phyloP scores from a whole-genome alignment of 1,140 invertebrate genomes.

The Cydia amplana region DNA sequence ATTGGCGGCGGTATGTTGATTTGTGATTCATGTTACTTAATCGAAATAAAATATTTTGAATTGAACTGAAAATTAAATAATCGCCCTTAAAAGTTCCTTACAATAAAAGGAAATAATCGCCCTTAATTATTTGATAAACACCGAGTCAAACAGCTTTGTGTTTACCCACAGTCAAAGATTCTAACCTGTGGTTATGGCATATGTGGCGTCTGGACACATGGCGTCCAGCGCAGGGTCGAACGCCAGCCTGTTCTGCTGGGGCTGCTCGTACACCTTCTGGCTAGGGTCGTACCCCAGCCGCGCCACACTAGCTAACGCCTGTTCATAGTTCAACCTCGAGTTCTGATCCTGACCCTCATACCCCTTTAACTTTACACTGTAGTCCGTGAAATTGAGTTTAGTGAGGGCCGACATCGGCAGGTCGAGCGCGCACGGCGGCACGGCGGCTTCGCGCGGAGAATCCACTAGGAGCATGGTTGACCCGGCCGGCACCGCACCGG shows the following conservation, averaged over 20 bases:
- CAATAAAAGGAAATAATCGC: too few relatives aligned
- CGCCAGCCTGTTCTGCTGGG: conserved; percentile 49
- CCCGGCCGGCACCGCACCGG: conserved; percentile 44
- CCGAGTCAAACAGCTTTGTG: background rate
- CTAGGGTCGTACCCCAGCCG: conserved; percentile 66
- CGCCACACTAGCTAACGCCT: conserved; percentile 57
- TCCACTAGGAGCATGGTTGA: conserved; percentile 76
- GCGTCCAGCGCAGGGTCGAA: conserved; percentile 64
- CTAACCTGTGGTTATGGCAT: conserved; percentile 64
- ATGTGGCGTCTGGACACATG: conserved; percentile 62
- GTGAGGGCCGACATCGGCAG: conserved; percentile 71
- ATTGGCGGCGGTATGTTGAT: too few relatives aligned
- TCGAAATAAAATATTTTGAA: too few relatives aligned
- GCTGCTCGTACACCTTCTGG: conserved; percentile 64
- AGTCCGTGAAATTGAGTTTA: conserved; percentile 73
- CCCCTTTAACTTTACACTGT: conserved; percentile 70
- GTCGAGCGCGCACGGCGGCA: conserved; percentile 73
- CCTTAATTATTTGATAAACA: background rate
- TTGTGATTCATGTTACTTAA: too few relatives aligned
- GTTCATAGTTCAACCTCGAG: conserved; percentile 64
- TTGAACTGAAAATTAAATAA: too few relatives aligned
- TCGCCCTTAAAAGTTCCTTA: too few relatives aligned
- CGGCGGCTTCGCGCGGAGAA: conserved; percentile 74
- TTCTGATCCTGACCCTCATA: conserved; percentile 55
- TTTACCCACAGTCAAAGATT: conserved; percentile 10